These are phyloP conservation scores for Hydrotaea cyrtoneurina DNA, from an alignment of 2,888 invertebrate species.

Conservation along the genomic window DNA sequence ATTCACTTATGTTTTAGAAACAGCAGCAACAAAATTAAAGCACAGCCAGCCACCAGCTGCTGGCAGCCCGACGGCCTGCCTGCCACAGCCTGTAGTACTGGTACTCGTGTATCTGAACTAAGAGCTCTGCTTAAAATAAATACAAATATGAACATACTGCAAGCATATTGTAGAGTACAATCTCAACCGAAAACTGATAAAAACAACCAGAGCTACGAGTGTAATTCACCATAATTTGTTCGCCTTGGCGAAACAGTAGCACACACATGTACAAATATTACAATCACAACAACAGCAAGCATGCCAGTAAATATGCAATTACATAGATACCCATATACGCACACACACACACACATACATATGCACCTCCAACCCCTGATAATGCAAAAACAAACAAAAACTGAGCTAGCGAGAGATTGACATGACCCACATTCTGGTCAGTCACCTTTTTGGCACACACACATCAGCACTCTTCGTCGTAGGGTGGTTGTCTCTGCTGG, in stretches of 20 bases:
- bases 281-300: conserved; percentile 41
- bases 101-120: conserved; percentile 10
- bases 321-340: not conserved
- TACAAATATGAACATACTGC: conserved; percentile 1
- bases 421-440: conserved; percentile 57
- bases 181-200: conserved; percentile 50
- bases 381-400: conserved; percentile 9
- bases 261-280: conserved; percentile 38
- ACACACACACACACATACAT: conserved; percentile 23
- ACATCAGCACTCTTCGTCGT: no score
- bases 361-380: conserved; percentile 49
- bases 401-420: conserved; percentile 42
- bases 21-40: conserved; percentile 17
- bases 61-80: no score
- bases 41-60: conserved; percentile 48
- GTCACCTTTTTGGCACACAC: conserved; percentile 50
- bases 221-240: conserved; percentile 66
- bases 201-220: conserved; percentile 39
- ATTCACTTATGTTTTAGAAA: conserved; percentile 61
- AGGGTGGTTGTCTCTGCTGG: not conserved
- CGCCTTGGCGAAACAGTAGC: conserved; percentile 57
- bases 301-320: conserved; percentile 36
- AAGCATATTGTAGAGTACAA: conserved; percentile 11
- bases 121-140: conserved; percentile 48
- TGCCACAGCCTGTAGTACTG: conserved; percentile 4